phyloP scores from a whole-genome alignment of 92 coral and sea anemone genomes.

The Palythoa grandiflora region DNA sequence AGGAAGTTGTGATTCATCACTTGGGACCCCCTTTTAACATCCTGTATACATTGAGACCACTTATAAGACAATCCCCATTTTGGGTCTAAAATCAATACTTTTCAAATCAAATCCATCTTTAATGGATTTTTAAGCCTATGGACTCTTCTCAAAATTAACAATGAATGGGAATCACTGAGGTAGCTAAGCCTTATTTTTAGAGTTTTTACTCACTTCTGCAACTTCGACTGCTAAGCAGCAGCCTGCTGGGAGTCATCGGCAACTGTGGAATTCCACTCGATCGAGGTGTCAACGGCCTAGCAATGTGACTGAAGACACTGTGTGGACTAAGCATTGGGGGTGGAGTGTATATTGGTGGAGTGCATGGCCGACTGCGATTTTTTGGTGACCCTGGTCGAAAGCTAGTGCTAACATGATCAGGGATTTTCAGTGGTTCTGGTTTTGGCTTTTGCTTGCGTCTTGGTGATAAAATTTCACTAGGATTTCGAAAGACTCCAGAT shows the following conservation, averaged over 20 bases:
- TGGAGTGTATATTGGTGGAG: constrained; percentile 96
- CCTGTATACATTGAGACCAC: too few relatives aligned
- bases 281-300: constrained; percentile 89
- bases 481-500: constrained; percentile 83
- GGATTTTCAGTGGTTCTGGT: constrained; percentile 94
- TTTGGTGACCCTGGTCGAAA: constrained; percentile 79
- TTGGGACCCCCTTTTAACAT: too few relatives aligned
- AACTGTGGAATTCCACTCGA: constrained; percentile 74
- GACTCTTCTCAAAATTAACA: too few relatives aligned
- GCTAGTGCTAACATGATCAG: constrained; percentile 80
- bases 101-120: too few relatives aligned
- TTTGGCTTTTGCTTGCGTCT: constrained; percentile 86
- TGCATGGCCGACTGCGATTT: constrained; percentile 76
- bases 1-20: too few relatives aligned
- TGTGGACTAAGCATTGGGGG: constrained; percentile 99
- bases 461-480: constrained; percentile 84
- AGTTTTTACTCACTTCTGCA: constrained; percentile 81
- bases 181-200: not conserved
- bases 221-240: constrained; percentile 90
- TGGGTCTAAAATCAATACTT: too few relatives aligned
- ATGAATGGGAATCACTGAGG: too few relatives aligned
- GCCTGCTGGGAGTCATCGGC: constrained; percentile 96
- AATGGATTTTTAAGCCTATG: too few relatives aligned
- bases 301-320: constrained; percentile 90
- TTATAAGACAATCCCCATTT: too few relatives aligned